A percentile compares a stretch with the other conserved stretches of the same genome.
phyloP scores from a whole-genome alignment of 2,888 invertebrate genomes.

The Agriotes lineatus region DNA sequence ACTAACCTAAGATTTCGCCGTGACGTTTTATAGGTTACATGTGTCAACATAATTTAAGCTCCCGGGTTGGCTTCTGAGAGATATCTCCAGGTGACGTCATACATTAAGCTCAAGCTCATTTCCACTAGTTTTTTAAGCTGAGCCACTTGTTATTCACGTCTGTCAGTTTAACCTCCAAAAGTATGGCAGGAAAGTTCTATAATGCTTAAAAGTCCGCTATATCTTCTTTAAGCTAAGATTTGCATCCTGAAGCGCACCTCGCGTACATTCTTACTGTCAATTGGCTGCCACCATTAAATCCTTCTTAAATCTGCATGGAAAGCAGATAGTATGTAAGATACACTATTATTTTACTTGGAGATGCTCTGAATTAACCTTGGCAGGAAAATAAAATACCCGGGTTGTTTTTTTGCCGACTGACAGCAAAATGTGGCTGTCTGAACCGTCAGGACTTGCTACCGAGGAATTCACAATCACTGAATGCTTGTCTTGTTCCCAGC shows the following conservation, averaged over 20 bases:
- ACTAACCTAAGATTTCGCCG: neutral
- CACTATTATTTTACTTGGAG: constrained; percentile 65
- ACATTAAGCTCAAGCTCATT: neutral
- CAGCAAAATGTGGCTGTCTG: constrained; percentile 66
- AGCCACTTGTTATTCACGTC: neutral
- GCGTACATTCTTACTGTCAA: constrained; percentile 49
- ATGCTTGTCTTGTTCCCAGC: constrained; percentile 56
- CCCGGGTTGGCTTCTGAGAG: too few relatives aligned
- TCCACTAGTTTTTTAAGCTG: neutral
- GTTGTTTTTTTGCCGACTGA: constrained; percentile 57
- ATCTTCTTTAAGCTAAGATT: constrained; percentile 38
- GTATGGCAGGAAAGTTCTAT: constrained; percentile 19
- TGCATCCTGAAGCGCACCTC: constrained; percentile 41
- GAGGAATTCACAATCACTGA: constrained; percentile 59
- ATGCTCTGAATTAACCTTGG: constrained; percentile 67
- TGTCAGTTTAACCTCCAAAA: constrained; percentile 12
- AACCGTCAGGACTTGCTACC: constrained; percentile 60
- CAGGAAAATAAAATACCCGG: constrained; percentile 65
- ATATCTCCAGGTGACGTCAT: too few relatives aligned
- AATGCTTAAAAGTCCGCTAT: constrained; percentile 28
- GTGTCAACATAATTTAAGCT: too few relatives aligned
- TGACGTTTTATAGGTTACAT: neutral
- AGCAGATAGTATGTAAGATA: constrained; percentile 62
- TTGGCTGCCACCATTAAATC: constrained; percentile 62
- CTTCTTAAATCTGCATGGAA: constrained; percentile 56